Percentiles rank a stretch among this genome's conserved stretches.
These are phyloP conservation scores for Pedetes capensis DNA, from an alignment of 2,113 vertebrate genomes.

Conservation along the genomic window DNA sequence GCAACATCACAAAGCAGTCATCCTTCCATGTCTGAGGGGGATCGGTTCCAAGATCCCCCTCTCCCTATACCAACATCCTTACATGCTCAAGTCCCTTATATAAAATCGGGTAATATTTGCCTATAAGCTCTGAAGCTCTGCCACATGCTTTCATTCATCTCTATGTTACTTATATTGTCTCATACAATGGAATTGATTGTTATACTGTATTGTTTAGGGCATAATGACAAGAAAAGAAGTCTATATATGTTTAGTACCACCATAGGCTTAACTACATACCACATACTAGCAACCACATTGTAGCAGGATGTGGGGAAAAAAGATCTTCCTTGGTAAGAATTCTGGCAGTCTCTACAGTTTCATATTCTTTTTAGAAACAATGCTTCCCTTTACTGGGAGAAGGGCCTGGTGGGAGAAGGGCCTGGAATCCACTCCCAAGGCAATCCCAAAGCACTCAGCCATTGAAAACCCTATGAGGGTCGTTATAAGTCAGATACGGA, in stretches of 20 bases:
- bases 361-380: slow-evolving; percentile 6
- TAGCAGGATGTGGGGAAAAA: background rate
- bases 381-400: background rate
- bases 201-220: background rate
- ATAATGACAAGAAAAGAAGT: background rate
- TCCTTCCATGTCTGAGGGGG: background rate
- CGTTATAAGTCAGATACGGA: too few species aligned
- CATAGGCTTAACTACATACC: background rate
- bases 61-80: background rate
- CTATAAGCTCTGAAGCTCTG: background rate
- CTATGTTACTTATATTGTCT: background rate
- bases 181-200: background rate
- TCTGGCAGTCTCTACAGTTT: background rate
- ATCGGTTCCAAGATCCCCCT: background rate
- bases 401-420: too few species aligned
- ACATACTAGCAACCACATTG: background rate
- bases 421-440: too few species aligned
- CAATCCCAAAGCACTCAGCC: too few species aligned
- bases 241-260: background rate
- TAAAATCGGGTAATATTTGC: background rate
- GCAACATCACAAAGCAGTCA: background rate
- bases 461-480: too few species aligned
- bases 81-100: background rate
- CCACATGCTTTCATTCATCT: background rate
- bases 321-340: background rate